Evolutionary conservation across 2,113 vertebrate genomes (phyloP).

Genomic region (Pseudorectes ferrugineus): DNA sequence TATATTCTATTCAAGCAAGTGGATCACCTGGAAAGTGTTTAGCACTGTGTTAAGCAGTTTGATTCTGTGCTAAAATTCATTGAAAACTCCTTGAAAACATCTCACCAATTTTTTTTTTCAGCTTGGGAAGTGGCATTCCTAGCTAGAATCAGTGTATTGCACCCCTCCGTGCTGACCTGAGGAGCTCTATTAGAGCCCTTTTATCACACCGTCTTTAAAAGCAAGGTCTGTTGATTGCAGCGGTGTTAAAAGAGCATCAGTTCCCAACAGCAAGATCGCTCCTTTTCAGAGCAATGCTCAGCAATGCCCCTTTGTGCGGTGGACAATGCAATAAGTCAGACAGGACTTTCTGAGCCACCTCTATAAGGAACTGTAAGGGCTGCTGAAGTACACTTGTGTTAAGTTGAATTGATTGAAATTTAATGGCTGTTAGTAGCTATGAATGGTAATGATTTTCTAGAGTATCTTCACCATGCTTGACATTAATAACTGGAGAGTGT

Average conservation of each 20-base stretch:
- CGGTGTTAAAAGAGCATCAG: conserved; percentile 68
- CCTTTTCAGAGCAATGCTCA: conserved; percentile 62
- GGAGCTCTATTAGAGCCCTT: not conserved
- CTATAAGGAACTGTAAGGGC: conserved; percentile 72
- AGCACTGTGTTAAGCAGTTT: not conserved
- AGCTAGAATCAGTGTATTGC: not conserved
- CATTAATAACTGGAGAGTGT: conserved; percentile 76
- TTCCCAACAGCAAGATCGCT: conserved; percentile 29
- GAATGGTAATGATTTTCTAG: conserved; percentile 85
- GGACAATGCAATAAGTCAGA: conserved; percentile 81
- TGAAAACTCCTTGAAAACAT: not conserved
- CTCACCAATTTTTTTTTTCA: not conserved
- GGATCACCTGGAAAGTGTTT: not conserved
- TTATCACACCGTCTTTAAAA: not conserved
- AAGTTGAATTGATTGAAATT: conserved; percentile 90
- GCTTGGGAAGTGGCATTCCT: not conserved
- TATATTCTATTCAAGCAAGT: not conserved
- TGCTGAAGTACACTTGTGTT: conserved; percentile 85
- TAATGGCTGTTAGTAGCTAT: conserved; percentile 85
- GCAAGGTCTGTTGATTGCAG: conserved; percentile 37
- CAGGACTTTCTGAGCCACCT: conserved; percentile 72
- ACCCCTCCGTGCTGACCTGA: not conserved
- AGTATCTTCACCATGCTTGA: conserved; percentile 75
- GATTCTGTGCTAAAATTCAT: not conserved
- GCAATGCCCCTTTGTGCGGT: conserved; percentile 69